These are phyloP conservation scores for Ornithorhynchus anatinus DNA, from an alignment of 2,113 vertebrate species.

Conservation along the genomic window DNA sequence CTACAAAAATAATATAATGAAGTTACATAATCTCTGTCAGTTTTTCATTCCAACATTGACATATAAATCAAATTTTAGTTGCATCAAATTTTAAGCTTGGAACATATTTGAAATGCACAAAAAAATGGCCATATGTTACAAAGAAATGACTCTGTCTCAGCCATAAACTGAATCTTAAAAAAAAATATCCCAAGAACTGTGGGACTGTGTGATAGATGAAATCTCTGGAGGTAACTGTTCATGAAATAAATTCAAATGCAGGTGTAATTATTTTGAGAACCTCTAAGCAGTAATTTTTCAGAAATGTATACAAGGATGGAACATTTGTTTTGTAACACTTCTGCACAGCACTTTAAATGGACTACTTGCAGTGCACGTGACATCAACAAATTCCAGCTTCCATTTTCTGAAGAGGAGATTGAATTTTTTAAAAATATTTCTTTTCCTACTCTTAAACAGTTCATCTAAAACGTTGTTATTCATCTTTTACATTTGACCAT, in stretches of 20 bases:
- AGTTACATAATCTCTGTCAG: constrained; percentile 41
- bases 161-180: constrained; percentile 39
- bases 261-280: constrained; percentile 37
- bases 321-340: neutral
- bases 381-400: neutral
- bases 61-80: constrained; percentile 28
- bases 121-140: constrained; percentile 59
- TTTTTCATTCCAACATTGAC: constrained; percentile 11
- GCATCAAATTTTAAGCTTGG: constrained; percentile 43
- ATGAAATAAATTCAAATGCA: neutral
- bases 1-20: constrained; percentile 54
- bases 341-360: fast-evolving
- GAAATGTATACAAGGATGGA: neutral
- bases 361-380: no score
- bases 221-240: constrained; percentile 28
- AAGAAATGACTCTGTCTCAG: constrained; percentile 46
- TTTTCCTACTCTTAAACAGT: no score
- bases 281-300: neutral
- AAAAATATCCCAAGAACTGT: constrained; percentile 11
- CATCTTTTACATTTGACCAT: no score
- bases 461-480: no score
- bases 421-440: no score
- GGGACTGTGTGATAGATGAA: constrained; percentile 25
- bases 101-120: constrained; percentile 46
- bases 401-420: neutral